Evolutionary conservation across 2,888 invertebrate species (phyloP).

Genomic region (Latrodectus elegans): DNA sequence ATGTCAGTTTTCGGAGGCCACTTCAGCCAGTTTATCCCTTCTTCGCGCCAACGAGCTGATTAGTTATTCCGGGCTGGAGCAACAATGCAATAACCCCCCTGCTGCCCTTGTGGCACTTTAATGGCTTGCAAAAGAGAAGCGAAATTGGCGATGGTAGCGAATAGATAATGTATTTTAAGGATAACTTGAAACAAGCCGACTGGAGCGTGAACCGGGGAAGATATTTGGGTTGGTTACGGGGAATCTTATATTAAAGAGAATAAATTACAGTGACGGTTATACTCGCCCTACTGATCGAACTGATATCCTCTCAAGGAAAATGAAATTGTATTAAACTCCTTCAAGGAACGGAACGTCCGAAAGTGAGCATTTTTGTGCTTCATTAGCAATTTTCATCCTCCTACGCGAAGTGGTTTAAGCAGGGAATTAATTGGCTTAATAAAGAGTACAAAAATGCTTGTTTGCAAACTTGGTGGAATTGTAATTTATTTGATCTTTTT

Average conservation of each 20-base stretch:
- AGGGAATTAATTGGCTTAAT: no score
- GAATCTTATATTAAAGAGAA: neutral
- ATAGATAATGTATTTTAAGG: neutral
- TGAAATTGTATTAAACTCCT: no score
- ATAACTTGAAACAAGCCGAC: neutral
- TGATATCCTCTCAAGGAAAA: no score
- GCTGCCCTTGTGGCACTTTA: neutral
- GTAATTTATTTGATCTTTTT: no score
- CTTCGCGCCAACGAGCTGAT: constrained; percentile 2
- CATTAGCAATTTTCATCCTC: no score
- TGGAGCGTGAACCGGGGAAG: neutral
- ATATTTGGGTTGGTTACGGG: neutral
- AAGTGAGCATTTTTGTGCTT: no score
- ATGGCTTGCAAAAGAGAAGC: neutral
- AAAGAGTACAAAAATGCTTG: no score
- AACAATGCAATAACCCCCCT: constrained; percentile 2
- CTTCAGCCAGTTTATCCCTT: neutral
- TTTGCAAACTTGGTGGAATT: no score
- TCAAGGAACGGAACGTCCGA: no score
- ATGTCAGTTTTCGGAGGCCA: constrained; percentile 1
- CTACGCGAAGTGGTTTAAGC: no score
- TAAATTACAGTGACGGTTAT: neutral
- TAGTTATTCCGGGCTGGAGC: neutral
- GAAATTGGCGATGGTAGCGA: no score
- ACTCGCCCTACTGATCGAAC: no score